Evolutionary conservation across 2,888 invertebrate genomes (phyloP).

Genomic region (Fissipunctia ypsillon): DNA sequence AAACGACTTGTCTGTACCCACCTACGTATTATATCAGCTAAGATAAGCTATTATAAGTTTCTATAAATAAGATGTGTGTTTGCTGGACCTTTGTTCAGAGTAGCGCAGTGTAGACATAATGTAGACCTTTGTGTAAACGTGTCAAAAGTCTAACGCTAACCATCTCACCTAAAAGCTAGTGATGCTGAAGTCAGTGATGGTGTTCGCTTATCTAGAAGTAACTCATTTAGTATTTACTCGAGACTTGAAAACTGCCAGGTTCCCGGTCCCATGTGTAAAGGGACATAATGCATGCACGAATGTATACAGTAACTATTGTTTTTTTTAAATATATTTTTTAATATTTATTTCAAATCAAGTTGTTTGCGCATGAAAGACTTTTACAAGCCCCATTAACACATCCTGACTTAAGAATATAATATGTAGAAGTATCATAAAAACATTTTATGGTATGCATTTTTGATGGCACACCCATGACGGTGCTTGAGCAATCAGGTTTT

Average conservation of each 20-base stretch:
- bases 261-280: not conserved
- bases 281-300: not conserved
- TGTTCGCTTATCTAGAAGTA: not conserved
- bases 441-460: slow-evolving; percentile 29
- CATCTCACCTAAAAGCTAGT: not conserved
- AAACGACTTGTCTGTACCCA: too few relatives aligned
- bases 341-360: not conserved
- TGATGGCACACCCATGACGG: slow-evolving; percentile 27
- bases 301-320: not conserved
- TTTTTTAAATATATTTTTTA: not conserved
- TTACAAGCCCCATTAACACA: not conserved
- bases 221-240: not conserved
- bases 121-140: not conserved
- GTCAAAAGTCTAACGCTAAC: too few relatives aligned
- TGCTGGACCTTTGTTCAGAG: not conserved
- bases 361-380: not conserved
- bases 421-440: slow-evolving; percentile 19
- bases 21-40: not conserved
- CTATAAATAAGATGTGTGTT: not conserved
- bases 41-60: not conserved
- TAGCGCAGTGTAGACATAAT: not conserved
- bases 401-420: not conserved
- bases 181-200: not conserved
- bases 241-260: not conserved
- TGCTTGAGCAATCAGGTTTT: slow-evolving; percentile 25